Evolutionary conservation across 2,888 invertebrate species (phyloP), one percentile per base, ranked within the genome.

Genomic region (Ophion obscuratus): DNA sequence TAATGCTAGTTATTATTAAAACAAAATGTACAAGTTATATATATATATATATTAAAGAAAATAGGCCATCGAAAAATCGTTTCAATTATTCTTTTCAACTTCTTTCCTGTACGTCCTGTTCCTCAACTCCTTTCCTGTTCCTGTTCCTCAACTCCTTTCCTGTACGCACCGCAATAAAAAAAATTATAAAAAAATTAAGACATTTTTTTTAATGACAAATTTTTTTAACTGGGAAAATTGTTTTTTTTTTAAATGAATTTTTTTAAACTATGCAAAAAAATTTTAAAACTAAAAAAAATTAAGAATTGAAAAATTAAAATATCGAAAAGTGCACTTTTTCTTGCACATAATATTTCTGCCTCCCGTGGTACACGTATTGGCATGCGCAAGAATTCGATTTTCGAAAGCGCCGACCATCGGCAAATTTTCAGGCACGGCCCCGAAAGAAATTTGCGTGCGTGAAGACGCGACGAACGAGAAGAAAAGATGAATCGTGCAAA

Each of bases 381-480:
- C n/a, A 59, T n/a, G n/a, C 73, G 73, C 62, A 31, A 71, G 4
- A 31, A 61, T 73, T 40, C 31, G 61, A 47, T 78, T 71, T 85
- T 66, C 61, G 79, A 85, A 83, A 82, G 85, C 71, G 66, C 68
- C 66, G 59, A 59, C 64, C 11, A 59, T 79, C 61, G 80, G 47
- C 14, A 61, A 83, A 79, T 83, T 85, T 82, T 83, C 81, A 78
- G 71, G 36, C 14, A 40, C 31, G 24, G 61, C 57, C 77, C 17
- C 31, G 61, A 14, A 81, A 78, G 81, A 85, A 85, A 85, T 81
- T 85, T 78, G 85, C 70, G 78, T 71, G 61, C 40, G 57, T 4
- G 59, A 57, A 64, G 70, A 80, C 61, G 36, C 62, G 64, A 57
- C 20, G 61, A 71, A 36, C 53, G 24, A n/a, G n/a, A 62, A 40